phyloP scores from a whole-genome alignment of 2,888 invertebrate species.

The Lottia scabra region DNA sequence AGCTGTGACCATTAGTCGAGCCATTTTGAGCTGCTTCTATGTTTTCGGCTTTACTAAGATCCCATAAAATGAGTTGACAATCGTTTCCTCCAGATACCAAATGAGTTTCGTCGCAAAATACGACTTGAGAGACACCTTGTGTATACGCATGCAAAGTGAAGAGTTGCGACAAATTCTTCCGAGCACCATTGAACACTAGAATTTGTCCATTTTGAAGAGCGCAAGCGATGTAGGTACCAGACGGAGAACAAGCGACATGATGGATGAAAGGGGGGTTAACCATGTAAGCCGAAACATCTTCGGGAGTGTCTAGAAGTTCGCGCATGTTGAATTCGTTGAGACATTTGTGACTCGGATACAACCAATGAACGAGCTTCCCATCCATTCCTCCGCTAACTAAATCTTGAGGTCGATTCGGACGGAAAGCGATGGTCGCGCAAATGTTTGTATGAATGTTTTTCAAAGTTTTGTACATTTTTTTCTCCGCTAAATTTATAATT shows the following conservation, averaged over 20 bases:
- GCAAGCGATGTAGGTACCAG: conserved; percentile 53
- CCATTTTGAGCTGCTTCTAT: conserved; percentile 18
- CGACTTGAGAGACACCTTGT: conserved; percentile 66
- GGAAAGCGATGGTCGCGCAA: conserved; percentile 61
- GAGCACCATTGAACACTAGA: conserved; percentile 55
- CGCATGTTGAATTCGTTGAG: conserved; percentile 63
- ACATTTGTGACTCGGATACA: conserved; percentile 57
- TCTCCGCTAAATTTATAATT: conserved; percentile 57
- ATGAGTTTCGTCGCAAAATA: conserved; percentile 50
- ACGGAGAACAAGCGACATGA: conserved; percentile 46
- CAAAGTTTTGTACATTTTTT: conserved; percentile 59
- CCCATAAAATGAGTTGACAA: conserved; percentile 54
- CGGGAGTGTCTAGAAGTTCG: conserved; percentile 51
- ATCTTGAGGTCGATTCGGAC: conserved; percentile 56
- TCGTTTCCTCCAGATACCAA: conserved; percentile 64
- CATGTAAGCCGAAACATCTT: conserved; percentile 54
- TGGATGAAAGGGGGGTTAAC: conserved; percentile 66
- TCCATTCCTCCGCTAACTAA: conserved; percentile 64
- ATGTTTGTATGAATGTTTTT: conserved; percentile 65
- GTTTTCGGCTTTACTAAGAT: conserved; percentile 46
- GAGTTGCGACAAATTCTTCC: conserved; percentile 49
- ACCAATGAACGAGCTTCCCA: conserved; percentile 65
- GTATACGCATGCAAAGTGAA: conserved; percentile 58
- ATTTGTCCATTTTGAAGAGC: conserved; percentile 64
- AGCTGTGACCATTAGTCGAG: conserved; percentile 26